Base-by-base conservation (phyloP, 2,888 invertebrate genomes). In the Cantharis flavilabris region DNA sequence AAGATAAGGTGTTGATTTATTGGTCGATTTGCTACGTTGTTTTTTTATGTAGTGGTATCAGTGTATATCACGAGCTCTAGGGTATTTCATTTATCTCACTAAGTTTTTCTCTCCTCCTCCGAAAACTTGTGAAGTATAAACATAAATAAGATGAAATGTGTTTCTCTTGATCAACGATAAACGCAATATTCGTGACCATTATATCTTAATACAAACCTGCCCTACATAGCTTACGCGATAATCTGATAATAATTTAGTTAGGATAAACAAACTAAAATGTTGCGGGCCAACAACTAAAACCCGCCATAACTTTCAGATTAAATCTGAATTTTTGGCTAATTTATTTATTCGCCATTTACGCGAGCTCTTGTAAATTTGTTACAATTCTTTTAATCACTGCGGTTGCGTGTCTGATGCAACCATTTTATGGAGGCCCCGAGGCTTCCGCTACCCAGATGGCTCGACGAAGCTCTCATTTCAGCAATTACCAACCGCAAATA, bases 1-100 rank as follows among this genome's bases (percentile, higher is more conserved):
- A 84, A 84, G 85, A 85, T 85, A 85, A 84, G 84, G 83, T 84
- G 84, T 83, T 85, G 85, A 85, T 85, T 85, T 85, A 85, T 85
- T 81, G 83, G 77, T 28, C 77, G 83, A 82, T 83, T 84, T 80
- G 81, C 76, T 72, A 72, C 75, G 81, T 81, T 82, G 83, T 83
- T 83, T 84, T 84, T 82, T 83, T 78, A 77, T 73, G 76, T 73
- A 63, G 72, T 69, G 69, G 76, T 78, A 78, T 78, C 77, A 73
- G 77, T 77, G 77, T 78, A 78, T 78, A 78, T 78, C 76, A 75
- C 71, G 76, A 72, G 75, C 78, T 78, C 73, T 72, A 72, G 76
- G 73, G 78, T 71, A 71, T 73, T 75, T 78, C 76, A 75, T 78
- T 76, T 78, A 78, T 76, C 78, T 78, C 78, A 69, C 62, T 72